Evolutionary conservation across 2,888 invertebrate genomes (phyloP).

Genomic region (Geotrupes spiniger): DNA sequence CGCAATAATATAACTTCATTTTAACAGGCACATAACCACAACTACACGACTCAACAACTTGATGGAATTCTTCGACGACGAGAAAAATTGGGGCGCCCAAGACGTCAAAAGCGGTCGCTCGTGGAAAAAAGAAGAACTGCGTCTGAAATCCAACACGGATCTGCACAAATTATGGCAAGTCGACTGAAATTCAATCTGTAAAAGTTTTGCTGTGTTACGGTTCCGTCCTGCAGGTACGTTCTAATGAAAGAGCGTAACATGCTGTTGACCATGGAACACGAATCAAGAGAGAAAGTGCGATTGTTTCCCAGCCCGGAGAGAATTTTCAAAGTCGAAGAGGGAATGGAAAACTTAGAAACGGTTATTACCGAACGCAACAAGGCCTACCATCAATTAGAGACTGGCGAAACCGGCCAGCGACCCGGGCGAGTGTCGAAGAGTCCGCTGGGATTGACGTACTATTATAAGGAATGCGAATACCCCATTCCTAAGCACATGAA

Average conservation of each 20-base stretch:
- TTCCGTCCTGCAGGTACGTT: too few species aligned
- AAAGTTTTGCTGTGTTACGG: conserved; percentile 8
- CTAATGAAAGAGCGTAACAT: conserved; percentile 95
- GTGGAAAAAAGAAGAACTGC: conserved; percentile 86
- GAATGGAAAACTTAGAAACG: conserved; percentile 89
- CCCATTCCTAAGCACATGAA: conserved; percentile 67
- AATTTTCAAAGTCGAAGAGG: conserved; percentile 88
- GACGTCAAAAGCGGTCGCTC: conserved; percentile 79
- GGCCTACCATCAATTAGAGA: conserved; percentile 87
- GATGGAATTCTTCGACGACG: conserved; percentile 87
- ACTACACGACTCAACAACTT: conserved; percentile 54
- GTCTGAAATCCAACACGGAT: conserved; percentile 93
- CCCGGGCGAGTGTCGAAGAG: conserved; percentile 60
- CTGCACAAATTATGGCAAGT: conserved; percentile 95
- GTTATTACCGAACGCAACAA: conserved; percentile 90
- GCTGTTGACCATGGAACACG: conserved; percentile 93
- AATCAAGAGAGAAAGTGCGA: conserved; percentile 62
- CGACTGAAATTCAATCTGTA: neutral
- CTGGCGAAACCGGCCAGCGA: conserved; percentile 79
- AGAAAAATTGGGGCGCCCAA: conserved; percentile 77
- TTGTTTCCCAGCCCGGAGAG: conserved; percentile 90
- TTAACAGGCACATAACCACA: conserved; percentile 33
- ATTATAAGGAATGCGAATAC: conserved; percentile 61
- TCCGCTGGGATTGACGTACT: conserved; percentile 60
- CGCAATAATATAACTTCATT: too few species aligned